Percentiles rank a stretch among this genome's conserved stretches.
phyloP scores from a whole-genome alignment of 2,888 invertebrate genomes.

The Eupeodes latifasciatus region DNA sequence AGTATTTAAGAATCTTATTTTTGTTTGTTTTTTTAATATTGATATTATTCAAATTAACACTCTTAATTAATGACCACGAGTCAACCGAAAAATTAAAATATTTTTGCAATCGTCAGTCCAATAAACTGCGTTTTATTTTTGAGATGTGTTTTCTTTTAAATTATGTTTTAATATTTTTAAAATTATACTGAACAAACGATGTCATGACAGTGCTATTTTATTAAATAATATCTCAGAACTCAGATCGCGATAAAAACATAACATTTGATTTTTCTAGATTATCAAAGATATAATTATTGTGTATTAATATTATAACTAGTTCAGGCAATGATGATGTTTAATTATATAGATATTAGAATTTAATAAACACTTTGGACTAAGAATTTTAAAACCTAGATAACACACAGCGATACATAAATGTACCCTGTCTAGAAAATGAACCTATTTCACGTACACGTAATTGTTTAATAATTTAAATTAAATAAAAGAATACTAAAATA shows the following conservation, averaged over 20 bases:
- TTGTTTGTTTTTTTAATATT: no score
- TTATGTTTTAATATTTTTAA: neutral
- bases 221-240: neutral
- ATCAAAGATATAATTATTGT: neutral
- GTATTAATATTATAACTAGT: neutral
- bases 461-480: no score
- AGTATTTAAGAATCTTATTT: no score
- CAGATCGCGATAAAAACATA: neutral
- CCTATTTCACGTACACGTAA: no score
- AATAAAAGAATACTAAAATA: no score
- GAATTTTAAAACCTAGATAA: neutral
- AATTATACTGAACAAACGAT: neutral
- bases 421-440: no score
- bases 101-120: slow-evolving; percentile 1
- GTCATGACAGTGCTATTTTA: neutral
- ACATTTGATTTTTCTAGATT: neutral
- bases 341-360: neutral
- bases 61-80: neutral
- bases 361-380: neutral
- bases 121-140: slow-evolving; percentile 1
- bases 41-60: no score
- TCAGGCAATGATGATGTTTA: neutral
- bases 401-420: neutral
- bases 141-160: neutral
- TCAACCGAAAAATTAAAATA: slow-evolving; percentile 7